These are phyloP conservation scores for Euproctis similis DNA, from an alignment of 2,888 invertebrate species.

Conservation along the genomic window DNA sequence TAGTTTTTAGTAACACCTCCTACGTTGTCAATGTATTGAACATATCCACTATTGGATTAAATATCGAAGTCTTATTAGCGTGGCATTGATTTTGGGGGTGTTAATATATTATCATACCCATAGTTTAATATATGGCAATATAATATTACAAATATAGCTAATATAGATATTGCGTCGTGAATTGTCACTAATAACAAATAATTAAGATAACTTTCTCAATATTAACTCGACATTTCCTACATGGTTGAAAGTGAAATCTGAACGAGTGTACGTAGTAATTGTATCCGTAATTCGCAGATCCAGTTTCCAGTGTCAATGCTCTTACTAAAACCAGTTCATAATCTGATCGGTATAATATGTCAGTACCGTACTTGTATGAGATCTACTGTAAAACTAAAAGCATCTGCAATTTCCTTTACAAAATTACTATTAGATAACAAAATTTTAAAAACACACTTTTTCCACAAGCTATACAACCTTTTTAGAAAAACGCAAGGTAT, in stretches of 20 bases:
- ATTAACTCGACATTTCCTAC: slow-evolving; percentile 10
- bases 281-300: slow-evolving; percentile 15
- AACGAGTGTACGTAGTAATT: slow-evolving; percentile 12
- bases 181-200: neutral
- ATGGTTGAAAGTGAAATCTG: slow-evolving; percentile 15
- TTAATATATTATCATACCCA: too few relatives aligned
- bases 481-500: too few relatives aligned
- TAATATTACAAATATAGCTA: too few relatives aligned
- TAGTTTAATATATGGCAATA: too few relatives aligned
- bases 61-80: too few relatives aligned
- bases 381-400: slow-evolving; percentile 13
- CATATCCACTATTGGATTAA: too few relatives aligned
- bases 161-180: too few relatives aligned
- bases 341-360: too few relatives aligned
- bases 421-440: slow-evolving; percentile 9
- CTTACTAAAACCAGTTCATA: slow-evolving; percentile 20
- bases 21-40: too few relatives aligned
- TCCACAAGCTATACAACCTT: too few relatives aligned
- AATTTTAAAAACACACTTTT: neutral
- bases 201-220: slow-evolving; percentile 8
- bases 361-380: slow-evolving; percentile 14
- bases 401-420: slow-evolving; percentile 1
- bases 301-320: slow-evolving; percentile 24
- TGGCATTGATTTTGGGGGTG: too few relatives aligned
- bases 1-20: too few relatives aligned